Evolutionary conservation across 2,797 vertebrate species (phyloP).

Genomic region (Enteromius argenteus): DNA sequence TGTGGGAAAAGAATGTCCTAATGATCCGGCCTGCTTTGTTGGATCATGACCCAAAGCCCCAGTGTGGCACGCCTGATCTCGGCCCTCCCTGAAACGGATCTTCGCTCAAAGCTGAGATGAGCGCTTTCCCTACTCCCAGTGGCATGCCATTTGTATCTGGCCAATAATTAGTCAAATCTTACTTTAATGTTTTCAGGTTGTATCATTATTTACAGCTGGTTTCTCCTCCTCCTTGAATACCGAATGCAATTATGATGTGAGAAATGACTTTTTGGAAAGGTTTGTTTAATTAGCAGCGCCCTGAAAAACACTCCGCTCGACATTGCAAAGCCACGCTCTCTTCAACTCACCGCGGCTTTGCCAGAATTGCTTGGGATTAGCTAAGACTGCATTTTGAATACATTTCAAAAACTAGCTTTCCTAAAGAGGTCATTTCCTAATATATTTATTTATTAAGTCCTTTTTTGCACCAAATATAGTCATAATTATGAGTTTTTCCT

Average conservation of each 20-base stretch:
- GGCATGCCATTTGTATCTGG: background rate
- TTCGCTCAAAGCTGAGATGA: conserved; percentile 30
- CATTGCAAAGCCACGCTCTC: conserved; percentile 22
- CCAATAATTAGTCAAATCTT: conserved; percentile 22
- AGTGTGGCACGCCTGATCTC: conserved; percentile 60
- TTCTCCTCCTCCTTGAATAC: conserved; percentile 2
- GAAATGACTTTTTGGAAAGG: conserved; percentile 37
- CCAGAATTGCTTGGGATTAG: conserved; percentile 50
- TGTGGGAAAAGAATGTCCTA: conserved; percentile 69
- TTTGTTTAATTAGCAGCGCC: conserved; percentile 57
- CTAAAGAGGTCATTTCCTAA: conserved; percentile 12
- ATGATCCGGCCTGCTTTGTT: conserved; percentile 63
- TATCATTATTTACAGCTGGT: conserved; percentile 53
- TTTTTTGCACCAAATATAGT: background rate
- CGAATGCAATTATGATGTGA: conserved; percentile 51
- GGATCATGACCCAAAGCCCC: conserved; percentile 46
- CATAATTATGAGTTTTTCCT: background rate
- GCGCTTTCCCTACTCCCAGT: conserved; percentile 23
- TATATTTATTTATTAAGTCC: background rate
- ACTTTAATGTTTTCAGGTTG: background rate
- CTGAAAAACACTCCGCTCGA: conserved; percentile 48
- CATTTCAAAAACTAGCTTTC: conserved; percentile 30
- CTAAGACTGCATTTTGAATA: conserved; percentile 59
- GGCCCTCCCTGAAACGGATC: conserved; percentile 26
- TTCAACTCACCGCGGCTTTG: conserved; percentile 17